Evolutionary conservation across 2,113 vertebrate genomes (phyloP).

Genomic region (Xenopus borealis): DNA sequence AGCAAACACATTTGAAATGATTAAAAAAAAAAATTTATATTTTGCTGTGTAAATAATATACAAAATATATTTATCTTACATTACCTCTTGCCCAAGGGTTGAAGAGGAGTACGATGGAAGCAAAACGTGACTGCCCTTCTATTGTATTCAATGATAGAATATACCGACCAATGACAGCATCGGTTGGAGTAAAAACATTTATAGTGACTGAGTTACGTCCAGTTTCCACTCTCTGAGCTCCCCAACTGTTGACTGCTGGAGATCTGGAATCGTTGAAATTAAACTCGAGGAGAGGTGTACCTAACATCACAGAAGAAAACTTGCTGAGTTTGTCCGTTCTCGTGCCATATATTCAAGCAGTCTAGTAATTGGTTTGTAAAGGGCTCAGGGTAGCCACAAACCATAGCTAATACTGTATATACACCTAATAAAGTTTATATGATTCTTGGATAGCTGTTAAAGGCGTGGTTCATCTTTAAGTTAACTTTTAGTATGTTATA

Average conservation of each 20-base stretch:
- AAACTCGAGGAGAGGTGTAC: conserved; percentile 18
- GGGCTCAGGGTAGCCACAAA: too few species aligned
- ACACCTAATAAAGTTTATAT: too few species aligned
- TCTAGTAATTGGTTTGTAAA: too few species aligned
- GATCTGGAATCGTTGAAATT: conserved; percentile 5
- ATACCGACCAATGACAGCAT: conserved; percentile 73
- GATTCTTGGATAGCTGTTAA: too few species aligned
- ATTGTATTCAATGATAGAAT: conserved; percentile 48
- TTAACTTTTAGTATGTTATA: too few species aligned
- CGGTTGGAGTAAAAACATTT: conserved; percentile 60
- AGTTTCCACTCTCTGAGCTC: conserved; percentile 33
- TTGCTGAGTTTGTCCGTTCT: too few species aligned
- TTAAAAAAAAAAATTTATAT: not conserved
- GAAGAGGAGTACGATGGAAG: conserved; percentile 71
- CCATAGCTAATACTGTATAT: too few species aligned
- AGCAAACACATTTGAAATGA: not conserved
- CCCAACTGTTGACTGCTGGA: conserved; percentile 59
- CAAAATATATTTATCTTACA: not conserved
- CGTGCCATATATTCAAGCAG: too few species aligned
- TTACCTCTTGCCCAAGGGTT: conserved; percentile 85
- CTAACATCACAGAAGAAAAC: not conserved
- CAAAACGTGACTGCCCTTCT: conserved; percentile 45
- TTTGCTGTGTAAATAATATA: conserved; percentile 13
- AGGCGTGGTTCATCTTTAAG: too few species aligned
- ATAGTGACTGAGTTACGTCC: conserved; percentile 48